Conservation (phyloP, 2,113 vertebrate genomes). For the Perognathus longimembris region DNA sequence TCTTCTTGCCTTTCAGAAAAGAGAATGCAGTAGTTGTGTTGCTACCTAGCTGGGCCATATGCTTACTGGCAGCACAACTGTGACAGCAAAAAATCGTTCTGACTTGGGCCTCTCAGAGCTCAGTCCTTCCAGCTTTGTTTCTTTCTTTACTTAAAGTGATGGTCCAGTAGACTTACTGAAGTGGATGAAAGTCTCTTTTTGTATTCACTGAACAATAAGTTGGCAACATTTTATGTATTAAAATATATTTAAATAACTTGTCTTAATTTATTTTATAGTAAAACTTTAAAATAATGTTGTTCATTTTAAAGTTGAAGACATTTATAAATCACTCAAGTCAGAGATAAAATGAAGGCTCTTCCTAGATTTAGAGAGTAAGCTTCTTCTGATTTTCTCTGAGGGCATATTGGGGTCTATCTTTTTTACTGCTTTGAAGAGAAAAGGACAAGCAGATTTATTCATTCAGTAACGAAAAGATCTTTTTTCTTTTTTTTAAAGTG, state of each 20-base stretch:
- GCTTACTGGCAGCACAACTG: background rate
- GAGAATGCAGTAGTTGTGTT: background rate
- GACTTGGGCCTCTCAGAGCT: background rate
- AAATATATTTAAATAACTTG: background rate
- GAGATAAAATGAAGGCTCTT: constrained; percentile 1
- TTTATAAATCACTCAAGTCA: background rate
- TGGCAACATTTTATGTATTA: background rate
- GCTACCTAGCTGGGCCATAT: background rate
- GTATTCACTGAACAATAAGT: constrained; percentile 33
- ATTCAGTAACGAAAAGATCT: background rate
- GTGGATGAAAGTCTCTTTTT: background rate
- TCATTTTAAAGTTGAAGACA: background rate
- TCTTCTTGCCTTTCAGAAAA: background rate
- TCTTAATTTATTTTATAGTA: constrained; percentile 31
- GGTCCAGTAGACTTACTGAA: background rate
- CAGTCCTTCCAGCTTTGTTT: background rate
- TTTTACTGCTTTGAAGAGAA: background rate
- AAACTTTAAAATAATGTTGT: constrained; percentile 33
- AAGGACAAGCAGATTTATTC: background rate
- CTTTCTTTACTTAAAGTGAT: constrained; percentile 12
- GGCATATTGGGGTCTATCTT: background rate
- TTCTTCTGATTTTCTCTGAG: background rate
- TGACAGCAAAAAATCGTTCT: background rate
- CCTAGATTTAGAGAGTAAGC: background rate
- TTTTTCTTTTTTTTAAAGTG: too few species aligned